These are phyloP conservation scores for Cyprinella venusta DNA, from an alignment of 2,797 vertebrate species.

Conservation along the genomic window DNA sequence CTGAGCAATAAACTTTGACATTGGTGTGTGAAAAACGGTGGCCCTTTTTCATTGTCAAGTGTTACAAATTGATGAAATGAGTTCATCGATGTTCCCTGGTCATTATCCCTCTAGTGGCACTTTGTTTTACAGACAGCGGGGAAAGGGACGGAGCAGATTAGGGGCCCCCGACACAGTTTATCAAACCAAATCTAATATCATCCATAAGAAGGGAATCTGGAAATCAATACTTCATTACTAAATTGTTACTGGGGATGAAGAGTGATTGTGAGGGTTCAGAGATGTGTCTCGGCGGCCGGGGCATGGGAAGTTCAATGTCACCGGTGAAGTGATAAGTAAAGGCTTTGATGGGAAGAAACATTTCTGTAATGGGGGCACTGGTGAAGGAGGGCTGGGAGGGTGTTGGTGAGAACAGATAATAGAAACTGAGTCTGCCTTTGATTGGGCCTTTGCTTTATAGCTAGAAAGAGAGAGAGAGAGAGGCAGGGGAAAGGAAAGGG, in stretches of 20 bases:
- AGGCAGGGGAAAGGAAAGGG: slow-evolving; percentile 40
- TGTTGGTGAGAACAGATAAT: slow-evolving; percentile 73
- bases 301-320: slow-evolving; percentile 91
- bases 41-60: slow-evolving; percentile 91
- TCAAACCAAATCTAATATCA: slow-evolving; percentile 99
- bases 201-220: slow-evolving; percentile 98
- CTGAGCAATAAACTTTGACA: slow-evolving; percentile 90
- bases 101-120: slow-evolving; percentile 96
- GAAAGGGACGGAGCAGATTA: slow-evolving; percentile 81
- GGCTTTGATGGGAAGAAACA: slow-evolving; percentile 84
- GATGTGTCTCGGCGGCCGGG: slow-evolving; percentile 86
- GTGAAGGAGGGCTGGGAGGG: slow-evolving; percentile 67
- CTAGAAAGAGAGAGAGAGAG: slow-evolving; percentile 68
- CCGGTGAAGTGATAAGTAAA: slow-evolving; percentile 79
- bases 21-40: slow-evolving; percentile 88
- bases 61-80: slow-evolving; percentile 97
- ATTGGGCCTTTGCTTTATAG: slow-evolving; percentile 77
- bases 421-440: slow-evolving; percentile 78
- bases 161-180: slow-evolving; percentile 91
- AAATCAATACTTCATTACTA: slow-evolving; percentile 99
- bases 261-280: slow-evolving; percentile 89
- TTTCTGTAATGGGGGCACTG: slow-evolving; percentile 74
- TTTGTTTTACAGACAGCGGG: slow-evolving; percentile 94
- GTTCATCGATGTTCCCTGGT: slow-evolving; percentile 92
- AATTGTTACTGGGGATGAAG: slow-evolving; percentile 99